Evolutionary conservation across 2,888 invertebrate species (phyloP), one percentile per base, ranked within the genome.

Genomic region (Cheilosia grossa): DNA sequence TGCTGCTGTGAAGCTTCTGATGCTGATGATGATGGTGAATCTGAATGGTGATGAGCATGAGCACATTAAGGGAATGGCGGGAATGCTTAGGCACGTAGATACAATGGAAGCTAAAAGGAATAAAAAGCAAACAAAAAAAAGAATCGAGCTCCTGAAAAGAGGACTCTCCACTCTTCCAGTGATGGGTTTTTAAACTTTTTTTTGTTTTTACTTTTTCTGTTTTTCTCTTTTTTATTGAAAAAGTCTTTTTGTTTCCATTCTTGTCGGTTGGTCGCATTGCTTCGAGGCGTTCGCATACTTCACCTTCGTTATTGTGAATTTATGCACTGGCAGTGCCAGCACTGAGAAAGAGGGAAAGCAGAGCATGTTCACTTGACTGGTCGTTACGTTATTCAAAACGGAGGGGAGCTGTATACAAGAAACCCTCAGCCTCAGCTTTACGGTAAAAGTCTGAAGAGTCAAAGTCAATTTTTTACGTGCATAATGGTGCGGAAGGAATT

Each of bases 31-130:
- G 79, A 64, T 69, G 69, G 80, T 75, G 70, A 85, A 47, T 17
- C 17, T 47, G 47, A 17, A 85, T 85, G 80, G 80, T 81, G 83
- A 85, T 85, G 83, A 85, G 80, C 74, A 85, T 85, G 83, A 85
- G 80, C 74, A 81, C 74, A 85, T 85, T 85, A 75, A 80, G 80
- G 69, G 80, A 81, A 85, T 72, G 70, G 49, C 80, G 66, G 64
- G 54, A 66, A 75, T 85, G 54, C 83, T 85, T 85, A 80, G 74
- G 83, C 83, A 85, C 83, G 83, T 85, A 80, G 83, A 75, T 80
- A 85, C 80, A 85, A 83, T 83, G 74, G 66, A 75, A 79, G 24
- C 82, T 66, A 19, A 64, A 63, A 47, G 51, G 56, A 66, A 66
- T 56, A 49, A 63, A 54, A 67, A 53, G 21, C 49, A 21, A 59